Evolutionary conservation across 2,113 vertebrate species (phyloP).

Genomic region (Eleginops maclovinus): DNA sequence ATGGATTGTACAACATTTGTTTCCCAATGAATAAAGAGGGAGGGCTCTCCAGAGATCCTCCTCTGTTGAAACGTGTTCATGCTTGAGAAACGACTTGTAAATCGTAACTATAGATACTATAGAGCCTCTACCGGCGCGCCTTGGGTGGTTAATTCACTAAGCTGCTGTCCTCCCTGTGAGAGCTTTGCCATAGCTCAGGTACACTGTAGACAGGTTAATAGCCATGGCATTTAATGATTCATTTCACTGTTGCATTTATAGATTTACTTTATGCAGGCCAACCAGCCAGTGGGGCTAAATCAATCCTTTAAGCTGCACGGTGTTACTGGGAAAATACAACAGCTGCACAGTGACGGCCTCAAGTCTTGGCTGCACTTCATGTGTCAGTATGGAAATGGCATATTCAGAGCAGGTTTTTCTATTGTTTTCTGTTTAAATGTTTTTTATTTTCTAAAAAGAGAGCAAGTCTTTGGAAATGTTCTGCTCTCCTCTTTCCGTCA

Average conservation of each 20-base stretch:
- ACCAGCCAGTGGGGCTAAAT: constrained; percentile 40
- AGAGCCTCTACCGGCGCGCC: not conserved
- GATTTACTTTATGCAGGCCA: constrained; percentile 49
- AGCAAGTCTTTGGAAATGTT: no score
- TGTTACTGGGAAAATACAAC: constrained; percentile 35
- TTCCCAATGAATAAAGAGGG: not conserved
- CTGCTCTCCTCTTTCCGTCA: no score
- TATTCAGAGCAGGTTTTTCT: not conserved
- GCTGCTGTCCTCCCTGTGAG: constrained; percentile 13
- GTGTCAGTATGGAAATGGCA: not conserved
- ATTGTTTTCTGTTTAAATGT: no score
- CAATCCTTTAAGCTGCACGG: constrained; percentile 18
- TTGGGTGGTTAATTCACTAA: constrained; percentile 39
- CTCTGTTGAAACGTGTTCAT: not conserved
- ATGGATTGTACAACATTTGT: not conserved
- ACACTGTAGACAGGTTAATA: constrained; percentile 59
- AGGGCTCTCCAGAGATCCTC: not conserved
- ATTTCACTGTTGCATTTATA: constrained; percentile 60
- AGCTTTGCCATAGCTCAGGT: constrained; percentile 36
- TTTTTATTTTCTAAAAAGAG: no score
- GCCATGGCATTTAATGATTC: constrained; percentile 52
- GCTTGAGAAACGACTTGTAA: not conserved
- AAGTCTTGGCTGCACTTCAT: not conserved
- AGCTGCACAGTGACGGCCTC: not conserved
- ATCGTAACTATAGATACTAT: no score